phyloP scores from a whole-genome alignment of 2,797 vertebrate species.

The Epinephelus awoara region DNA sequence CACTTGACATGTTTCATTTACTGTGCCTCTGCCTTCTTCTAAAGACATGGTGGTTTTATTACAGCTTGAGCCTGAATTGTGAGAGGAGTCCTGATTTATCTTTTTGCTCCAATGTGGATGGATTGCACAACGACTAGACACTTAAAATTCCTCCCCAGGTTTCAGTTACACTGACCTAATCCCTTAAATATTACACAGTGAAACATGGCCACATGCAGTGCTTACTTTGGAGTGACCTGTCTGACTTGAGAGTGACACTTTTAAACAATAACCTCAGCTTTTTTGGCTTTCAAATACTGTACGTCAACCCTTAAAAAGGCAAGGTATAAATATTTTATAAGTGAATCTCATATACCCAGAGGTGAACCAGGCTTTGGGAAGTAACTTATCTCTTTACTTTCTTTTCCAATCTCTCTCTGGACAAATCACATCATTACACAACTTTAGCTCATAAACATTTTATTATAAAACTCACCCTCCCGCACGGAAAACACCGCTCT shows the following conservation, averaged over 20 bases:
- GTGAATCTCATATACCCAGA: not conserved
- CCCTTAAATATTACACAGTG: slow-evolving; percentile 53
- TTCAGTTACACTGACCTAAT: slow-evolving; percentile 66
- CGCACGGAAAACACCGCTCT: slow-evolving; percentile 38
- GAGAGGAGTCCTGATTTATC: not conserved
- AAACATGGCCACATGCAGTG: slow-evolving; percentile 7
- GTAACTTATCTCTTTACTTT: not conserved
- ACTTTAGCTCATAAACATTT: slow-evolving; percentile 63
- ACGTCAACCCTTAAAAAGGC: not conserved
- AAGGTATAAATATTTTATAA: not conserved
- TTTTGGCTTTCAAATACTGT: not conserved
- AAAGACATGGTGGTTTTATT: slow-evolving; percentile 11
- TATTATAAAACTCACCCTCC: slow-evolving; percentile 68
- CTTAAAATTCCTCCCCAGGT: slow-evolving; percentile 65
- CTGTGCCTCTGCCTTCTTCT: not conserved
- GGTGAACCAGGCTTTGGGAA: not conserved
- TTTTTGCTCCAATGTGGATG: slow-evolving; percentile 29
- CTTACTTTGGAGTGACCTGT: not conserved
- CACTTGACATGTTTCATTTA: not conserved
- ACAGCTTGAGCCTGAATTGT: slow-evolving; percentile 15
- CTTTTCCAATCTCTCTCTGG: not conserved
- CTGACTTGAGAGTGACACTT: slow-evolving; percentile 5
- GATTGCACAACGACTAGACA: slow-evolving; percentile 23
- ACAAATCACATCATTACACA: slow-evolving; percentile 55
- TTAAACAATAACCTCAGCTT: slow-evolving; percentile 3